A percentile compares a stretch with the other conserved stretches of the same genome.
These are phyloP conservation scores for Lycophotia porphyrea DNA, from an alignment of 2,888 invertebrate genomes.

Conservation along the genomic window DNA sequence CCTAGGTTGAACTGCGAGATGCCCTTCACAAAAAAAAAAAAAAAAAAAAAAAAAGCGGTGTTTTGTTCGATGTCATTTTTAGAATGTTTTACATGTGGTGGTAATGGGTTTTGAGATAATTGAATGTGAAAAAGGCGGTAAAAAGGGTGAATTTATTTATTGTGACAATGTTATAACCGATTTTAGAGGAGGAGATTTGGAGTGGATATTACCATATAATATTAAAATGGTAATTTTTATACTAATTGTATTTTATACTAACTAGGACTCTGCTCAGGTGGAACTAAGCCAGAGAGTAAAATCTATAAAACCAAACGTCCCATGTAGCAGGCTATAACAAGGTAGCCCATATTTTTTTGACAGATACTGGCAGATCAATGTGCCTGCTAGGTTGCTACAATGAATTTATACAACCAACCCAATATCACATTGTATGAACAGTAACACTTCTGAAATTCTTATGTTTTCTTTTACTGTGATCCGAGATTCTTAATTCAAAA, in stretches of 20 bases:
- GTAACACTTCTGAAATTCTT: neutral
- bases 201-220: too few relatives aligned
- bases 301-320: neutral
- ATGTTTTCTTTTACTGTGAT: neutral
- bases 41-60: too few relatives aligned
- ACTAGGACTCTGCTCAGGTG: neutral
- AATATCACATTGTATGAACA: neutral
- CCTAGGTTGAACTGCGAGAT: too few relatives aligned
- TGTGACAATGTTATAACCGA: neutral
- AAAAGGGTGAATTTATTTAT: conserved; percentile 21
- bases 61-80: conserved; percentile 72
- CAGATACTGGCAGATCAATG: neutral
- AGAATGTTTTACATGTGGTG: conserved; percentile 36
- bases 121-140: conserved; percentile 36
- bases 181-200: neutral
- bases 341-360: neutral
- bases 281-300: neutral
- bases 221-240: neutral
- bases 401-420: neutral
- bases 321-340: neutral
- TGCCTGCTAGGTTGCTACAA: neutral
- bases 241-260: neutral
- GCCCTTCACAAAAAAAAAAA: too few relatives aligned
- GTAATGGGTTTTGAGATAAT: conserved; percentile 39
- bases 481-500: neutral